Percentiles rank a stretch among this genome's conserved stretches.
These are phyloP conservation scores for Achroia grisella DNA, from an alignment of 1,140 invertebrate species.

Conservation along the genomic window DNA sequence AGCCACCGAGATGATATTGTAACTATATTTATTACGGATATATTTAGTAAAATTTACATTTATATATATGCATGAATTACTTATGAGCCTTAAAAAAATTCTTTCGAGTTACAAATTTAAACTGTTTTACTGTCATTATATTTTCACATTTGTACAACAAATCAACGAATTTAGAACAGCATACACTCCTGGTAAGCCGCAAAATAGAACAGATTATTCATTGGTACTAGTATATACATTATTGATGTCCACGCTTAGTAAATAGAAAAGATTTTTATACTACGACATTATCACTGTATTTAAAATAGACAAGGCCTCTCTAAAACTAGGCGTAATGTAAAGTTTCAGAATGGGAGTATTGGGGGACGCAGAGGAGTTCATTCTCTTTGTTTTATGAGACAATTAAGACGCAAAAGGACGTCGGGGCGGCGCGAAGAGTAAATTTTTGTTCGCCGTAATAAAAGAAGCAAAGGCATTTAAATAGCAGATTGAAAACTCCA, in stretches of 20 bases:
- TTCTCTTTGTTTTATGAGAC: conserved; percentile 55
- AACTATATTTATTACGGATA: conserved; percentile 8
- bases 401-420: conserved; percentile 46
- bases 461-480: conserved; percentile 37
- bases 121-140: too few relatives aligned
- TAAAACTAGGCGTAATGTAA: background rate
- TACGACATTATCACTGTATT: too few relatives aligned
- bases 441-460: conserved; percentile 37
- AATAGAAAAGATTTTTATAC: too few relatives aligned
- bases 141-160: too few relatives aligned
- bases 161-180: too few relatives aligned
- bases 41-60: conserved; percentile 15
- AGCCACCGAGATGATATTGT: too few relatives aligned
- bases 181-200: too few relatives aligned
- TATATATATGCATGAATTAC: background rate
- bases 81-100: background rate
- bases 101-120: too few relatives aligned
- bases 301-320: background rate
- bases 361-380: conserved; percentile 35
- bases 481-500: conserved; percentile 44
- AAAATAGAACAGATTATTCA: too few relatives aligned
- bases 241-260: too few relatives aligned
- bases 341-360: conserved; percentile 3
- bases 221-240: too few relatives aligned
- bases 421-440: conserved; percentile 27